Evolutionary conservation across 2,888 invertebrate species (phyloP), one percentile per base, ranked within the genome.

Genomic region (Allygus modestus): DNA sequence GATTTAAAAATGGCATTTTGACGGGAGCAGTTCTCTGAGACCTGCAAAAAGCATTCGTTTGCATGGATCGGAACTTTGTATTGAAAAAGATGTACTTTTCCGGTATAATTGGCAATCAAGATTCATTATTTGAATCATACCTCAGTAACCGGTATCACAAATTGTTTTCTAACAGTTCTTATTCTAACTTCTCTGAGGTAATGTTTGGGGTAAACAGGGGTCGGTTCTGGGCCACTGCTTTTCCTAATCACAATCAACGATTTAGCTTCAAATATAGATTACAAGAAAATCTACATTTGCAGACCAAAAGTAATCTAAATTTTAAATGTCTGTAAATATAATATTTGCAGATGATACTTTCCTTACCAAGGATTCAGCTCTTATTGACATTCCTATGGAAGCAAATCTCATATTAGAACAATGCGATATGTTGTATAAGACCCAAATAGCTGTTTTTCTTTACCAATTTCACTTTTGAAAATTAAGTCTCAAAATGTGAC

Each of bases 81-180:
- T 26, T 58, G 17, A 61, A 65, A 23, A 81, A 58, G 31, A 0
- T 61, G 9, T 5, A 61, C 7, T 81, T 37, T 31, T 58, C 58
- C 61, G 58, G 81, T n/a, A 28, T 81, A 11, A 81, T 81, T 58
- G 37, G 20, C 81, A 41, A 1, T 15, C 43, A 77, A 77, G 31
- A 79, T 46, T 43, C 41, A 23, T 28, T 79, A 1, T 51, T 61
- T 31, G 15, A 15, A n/a, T 61, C 81, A 1, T 81, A 61, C 58
- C 81, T 81, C 41, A 81, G 61, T 31, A 31, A 81, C 17, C n/a
- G 81, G 41, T 23, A n/a, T 11, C 81, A 81, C 58, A 54, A n/a
- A 33, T 58, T 81, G 12, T 79, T 51, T 46, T 15, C 33, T 12
- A 33, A 31, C 12, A 23, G 26, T 20, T 37, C 26, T 4, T 54